A percentile compares a stretch with the other conserved stretches of the same genome.
These are phyloP conservation scores for Lepus timidus DNA, from an alignment of 2,113 vertebrate genomes.

Conservation along the genomic window DNA sequence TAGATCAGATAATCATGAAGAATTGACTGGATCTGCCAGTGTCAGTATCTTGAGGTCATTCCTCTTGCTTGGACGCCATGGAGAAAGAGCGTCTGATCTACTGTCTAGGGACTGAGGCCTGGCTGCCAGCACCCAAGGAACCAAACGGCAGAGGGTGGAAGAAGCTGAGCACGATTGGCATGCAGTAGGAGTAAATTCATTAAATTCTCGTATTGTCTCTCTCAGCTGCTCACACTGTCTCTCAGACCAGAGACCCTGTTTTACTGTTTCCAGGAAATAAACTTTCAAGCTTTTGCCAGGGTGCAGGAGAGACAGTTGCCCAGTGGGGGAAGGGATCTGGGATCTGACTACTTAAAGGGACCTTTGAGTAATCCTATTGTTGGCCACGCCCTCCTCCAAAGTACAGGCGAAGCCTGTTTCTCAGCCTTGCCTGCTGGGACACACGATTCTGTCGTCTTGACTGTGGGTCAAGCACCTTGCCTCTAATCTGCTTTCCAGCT, in stretches of 20 bases:
- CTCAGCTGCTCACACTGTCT: not conserved
- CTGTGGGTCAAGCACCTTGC: not conserved
- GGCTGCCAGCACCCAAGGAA: not conserved
- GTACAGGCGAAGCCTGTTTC: not conserved
- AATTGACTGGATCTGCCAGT: not conserved
- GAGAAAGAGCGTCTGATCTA: not conserved
- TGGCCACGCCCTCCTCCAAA: not conserved
- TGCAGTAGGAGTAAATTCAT: not conserved
- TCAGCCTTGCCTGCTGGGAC: not conserved
- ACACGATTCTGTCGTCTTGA: not conserved
- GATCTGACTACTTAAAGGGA: not conserved
- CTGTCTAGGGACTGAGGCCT: not conserved
- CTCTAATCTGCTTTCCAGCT: not conserved
- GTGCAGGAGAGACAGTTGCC: not conserved
- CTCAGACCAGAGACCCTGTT: not conserved
- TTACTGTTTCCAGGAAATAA: constrained; percentile 24
- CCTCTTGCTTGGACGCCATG: not conserved
- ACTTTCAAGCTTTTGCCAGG: not conserved
- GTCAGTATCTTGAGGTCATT: not conserved
- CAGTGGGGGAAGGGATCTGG: not conserved
- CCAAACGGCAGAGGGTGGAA: not conserved
- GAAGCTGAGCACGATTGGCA: not conserved
- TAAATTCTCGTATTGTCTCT: not conserved
- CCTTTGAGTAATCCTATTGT: not conserved
- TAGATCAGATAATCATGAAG: not conserved